Evolutionary conservation across 2,888 invertebrate species (phyloP).

Genomic region (Rotaria macrura): DNA sequence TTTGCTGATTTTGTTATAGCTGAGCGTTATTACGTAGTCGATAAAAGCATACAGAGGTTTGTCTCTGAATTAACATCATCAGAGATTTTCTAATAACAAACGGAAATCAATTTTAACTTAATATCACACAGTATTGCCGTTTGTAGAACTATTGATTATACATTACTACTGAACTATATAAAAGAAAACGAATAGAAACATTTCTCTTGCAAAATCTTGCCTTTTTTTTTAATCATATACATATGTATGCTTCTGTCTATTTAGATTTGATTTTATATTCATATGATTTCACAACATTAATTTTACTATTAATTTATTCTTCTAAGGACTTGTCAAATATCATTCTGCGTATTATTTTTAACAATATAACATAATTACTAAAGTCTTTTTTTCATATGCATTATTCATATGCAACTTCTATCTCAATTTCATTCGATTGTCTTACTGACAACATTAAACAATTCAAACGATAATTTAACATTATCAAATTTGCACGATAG

Average conservation of each 20-base stretch:
- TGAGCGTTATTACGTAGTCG: too few relatives aligned
- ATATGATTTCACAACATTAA: background rate
- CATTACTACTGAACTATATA: too few relatives aligned
- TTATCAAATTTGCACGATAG: background rate
- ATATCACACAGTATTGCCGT: background rate
- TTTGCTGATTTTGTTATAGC: too few relatives aligned
- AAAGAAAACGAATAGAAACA: too few relatives aligned
- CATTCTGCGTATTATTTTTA: background rate
- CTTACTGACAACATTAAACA: background rate
- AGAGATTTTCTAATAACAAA: background rate
- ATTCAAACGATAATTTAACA: background rate
- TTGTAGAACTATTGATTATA: background rate
- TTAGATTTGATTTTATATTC: background rate
- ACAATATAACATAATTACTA: background rate
- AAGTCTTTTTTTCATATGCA: background rate
- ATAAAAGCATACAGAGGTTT: background rate
- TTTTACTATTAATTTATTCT: background rate
- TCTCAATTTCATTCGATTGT: background rate
- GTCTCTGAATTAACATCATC: background rate
- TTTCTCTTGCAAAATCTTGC: too few relatives aligned
- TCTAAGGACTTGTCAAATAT: background rate
- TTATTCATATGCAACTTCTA: background rate
- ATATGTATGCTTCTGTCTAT: background rate
- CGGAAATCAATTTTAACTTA: background rate
- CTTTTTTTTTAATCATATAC: too few relatives aligned